Conservation (phyloP, 2,797 vertebrate species). For the Distichodus sexfasciatus region DNA sequence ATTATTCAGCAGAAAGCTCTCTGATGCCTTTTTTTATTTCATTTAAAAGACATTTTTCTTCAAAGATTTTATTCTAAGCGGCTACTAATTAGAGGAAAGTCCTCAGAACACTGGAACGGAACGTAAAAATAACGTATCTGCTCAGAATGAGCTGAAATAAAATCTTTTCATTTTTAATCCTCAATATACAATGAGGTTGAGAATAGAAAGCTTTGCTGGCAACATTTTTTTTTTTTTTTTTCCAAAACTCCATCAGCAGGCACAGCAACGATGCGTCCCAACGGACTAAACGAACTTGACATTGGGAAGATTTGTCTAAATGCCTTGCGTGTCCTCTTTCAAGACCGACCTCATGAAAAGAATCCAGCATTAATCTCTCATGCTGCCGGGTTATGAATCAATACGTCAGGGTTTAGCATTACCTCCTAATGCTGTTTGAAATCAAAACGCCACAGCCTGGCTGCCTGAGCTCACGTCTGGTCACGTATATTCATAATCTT, state of each 20-base stretch:
- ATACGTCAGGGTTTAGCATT: conserved; percentile 55
- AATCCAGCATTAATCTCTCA: conserved; percentile 48
- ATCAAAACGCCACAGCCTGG: conserved; percentile 33
- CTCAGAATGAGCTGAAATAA: too few species aligned
- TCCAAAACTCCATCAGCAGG: not conserved
- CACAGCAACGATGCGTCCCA: conserved; percentile 11
- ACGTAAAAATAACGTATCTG: too few species aligned
- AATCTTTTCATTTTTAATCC: too few species aligned
- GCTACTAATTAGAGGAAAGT: too few species aligned
- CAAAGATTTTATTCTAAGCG: too few species aligned
- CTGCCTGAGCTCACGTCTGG: conserved; percentile 21
- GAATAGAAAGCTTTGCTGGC: conserved; percentile 2
- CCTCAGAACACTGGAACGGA: too few species aligned
- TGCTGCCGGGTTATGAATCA: conserved; percentile 53
- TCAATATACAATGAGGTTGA: not conserved
- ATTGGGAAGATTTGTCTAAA: conserved; percentile 38
- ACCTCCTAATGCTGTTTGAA: conserved; percentile 56
- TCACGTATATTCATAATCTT: conserved; percentile 31
- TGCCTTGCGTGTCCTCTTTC: conserved; percentile 35
- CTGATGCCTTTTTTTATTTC: too few species aligned
- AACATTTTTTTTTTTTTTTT: not conserved
- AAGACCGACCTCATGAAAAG: conserved; percentile 36
- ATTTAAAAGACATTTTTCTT: too few species aligned
- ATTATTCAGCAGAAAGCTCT: too few species aligned
- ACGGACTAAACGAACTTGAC: conserved; percentile 38